These are phyloP conservation scores for Apolygus lucorum DNA, from an alignment of 1,140 invertebrate species.

Conservation along the genomic window DNA sequence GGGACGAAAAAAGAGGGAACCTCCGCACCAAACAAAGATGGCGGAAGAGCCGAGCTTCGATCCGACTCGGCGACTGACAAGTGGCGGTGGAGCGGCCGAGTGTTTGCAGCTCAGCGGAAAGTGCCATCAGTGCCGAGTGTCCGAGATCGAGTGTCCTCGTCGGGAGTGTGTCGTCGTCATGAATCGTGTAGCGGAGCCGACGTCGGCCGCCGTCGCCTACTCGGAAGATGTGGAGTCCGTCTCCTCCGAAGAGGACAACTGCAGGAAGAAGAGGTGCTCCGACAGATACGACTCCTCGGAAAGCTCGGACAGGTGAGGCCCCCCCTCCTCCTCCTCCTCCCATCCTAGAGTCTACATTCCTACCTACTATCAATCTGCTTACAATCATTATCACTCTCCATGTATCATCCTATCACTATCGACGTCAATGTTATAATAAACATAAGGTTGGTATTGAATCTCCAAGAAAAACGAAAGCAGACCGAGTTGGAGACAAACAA, in stretches of 20 bases:
- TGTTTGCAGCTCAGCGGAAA: too few species aligned
- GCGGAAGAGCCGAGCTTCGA: not conserved
- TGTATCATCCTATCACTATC: too few species aligned
- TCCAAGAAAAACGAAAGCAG: too few species aligned
- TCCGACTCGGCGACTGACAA: not conserved
- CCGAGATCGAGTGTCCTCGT: too few species aligned
- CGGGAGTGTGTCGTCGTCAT: too few species aligned
- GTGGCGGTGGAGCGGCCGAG: not conserved
- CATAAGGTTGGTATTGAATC: too few species aligned
- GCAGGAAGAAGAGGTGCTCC: constrained; percentile 70
- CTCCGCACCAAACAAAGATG: not conserved
- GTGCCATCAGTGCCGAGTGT: too few species aligned
- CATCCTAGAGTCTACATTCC: not conserved
- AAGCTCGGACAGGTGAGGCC: constrained; percentile 70
- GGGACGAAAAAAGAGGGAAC: too few species aligned
- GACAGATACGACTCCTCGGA: constrained; percentile 82
- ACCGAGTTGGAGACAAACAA: too few species aligned
- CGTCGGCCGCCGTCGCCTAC: not conserved
- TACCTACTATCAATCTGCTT: too few species aligned
- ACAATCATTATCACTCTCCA: too few species aligned
- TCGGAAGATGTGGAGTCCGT: constrained; percentile 15
- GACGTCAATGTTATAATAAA: too few species aligned
- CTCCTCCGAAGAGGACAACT: constrained; percentile 36
- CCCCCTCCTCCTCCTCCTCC: not conserved
- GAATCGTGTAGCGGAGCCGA: not conserved